phyloP scores from a whole-genome alignment of 2,888 invertebrate species.

The Andrena bicolor region DNA sequence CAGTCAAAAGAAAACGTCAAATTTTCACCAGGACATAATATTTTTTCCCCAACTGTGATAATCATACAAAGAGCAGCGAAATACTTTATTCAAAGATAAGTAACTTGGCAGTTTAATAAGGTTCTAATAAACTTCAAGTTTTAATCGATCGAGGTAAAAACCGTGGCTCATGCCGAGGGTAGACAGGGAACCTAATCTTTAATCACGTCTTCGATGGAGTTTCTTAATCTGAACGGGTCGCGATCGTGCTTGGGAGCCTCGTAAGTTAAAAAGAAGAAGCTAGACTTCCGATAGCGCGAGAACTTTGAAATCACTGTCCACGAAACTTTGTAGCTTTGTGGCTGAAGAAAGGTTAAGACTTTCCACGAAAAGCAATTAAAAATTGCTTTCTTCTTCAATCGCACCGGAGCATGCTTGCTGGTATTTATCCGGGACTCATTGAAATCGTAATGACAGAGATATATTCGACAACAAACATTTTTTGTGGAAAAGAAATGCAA shows the following conservation, averaged over 20 bases:
- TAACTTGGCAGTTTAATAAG: constrained; percentile 59
- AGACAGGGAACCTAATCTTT: constrained; percentile 68
- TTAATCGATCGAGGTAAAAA: constrained; percentile 67
- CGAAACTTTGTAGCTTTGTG: constrained; percentile 51
- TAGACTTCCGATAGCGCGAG: constrained; percentile 51
- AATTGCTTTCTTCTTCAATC: constrained; percentile 48
- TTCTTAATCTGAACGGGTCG: constrained; percentile 67
- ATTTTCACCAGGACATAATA: background rate
- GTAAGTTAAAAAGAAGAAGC: constrained; percentile 61
- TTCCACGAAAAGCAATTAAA: constrained; percentile 65
- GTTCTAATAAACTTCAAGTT: constrained; percentile 66
- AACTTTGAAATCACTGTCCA: constrained; percentile 59
- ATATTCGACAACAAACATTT: background rate
- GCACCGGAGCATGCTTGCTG: constrained; percentile 8
- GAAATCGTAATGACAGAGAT: background rate
- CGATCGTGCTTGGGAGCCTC: constrained; percentile 61
- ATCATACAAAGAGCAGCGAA: constrained; percentile 2
- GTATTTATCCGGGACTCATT: constrained; percentile 1
- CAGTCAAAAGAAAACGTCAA: background rate
- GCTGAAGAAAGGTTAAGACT: constrained; percentile 21
- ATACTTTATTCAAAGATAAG: constrained; percentile 42
- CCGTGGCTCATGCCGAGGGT: constrained; percentile 33
- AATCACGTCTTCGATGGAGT: constrained; percentile 70
- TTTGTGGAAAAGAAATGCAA: background rate
- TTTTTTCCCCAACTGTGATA: background rate